A percentile compares a stretch with the other conserved stretches of the same genome.
phyloP scores from a whole-genome alignment of 2,113 vertebrate species.

The Lophotis ruficrista region DNA sequence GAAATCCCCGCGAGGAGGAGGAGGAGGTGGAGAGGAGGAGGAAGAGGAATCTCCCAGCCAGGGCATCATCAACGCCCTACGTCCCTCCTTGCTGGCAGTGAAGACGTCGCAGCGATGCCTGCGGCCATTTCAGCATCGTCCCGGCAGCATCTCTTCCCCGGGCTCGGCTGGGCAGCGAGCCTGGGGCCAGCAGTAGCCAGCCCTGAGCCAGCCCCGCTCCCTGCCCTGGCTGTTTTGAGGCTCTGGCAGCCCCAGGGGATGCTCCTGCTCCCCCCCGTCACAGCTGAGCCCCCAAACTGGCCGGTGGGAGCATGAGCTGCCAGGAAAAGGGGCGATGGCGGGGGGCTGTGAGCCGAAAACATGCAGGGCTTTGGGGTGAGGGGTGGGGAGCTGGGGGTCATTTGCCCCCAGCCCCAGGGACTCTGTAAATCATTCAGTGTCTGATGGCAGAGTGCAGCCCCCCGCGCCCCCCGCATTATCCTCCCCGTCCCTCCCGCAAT shows the following conservation, averaged over 20 bases:
- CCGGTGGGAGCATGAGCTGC: rapidly evolving
- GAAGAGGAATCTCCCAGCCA: background rate
- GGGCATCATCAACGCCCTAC: rapidly evolving
- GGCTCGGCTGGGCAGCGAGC: background rate
- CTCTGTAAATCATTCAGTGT: rapidly evolving
- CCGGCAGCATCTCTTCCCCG: background rate
- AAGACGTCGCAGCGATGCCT: rapidly evolving
- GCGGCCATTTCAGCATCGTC: background rate
- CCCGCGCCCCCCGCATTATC: background rate
- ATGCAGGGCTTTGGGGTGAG: rapidly evolving
- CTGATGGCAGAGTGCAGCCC: background rate
- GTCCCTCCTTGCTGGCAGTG: rapidly evolving
- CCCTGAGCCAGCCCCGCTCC: background rate
- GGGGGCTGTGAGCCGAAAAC: rapidly evolving
- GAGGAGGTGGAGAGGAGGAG: background rate
- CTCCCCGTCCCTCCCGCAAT: background rate
- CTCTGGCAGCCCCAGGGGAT: background rate
- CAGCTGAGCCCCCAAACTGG: rapidly evolving
- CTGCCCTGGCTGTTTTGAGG: background rate
- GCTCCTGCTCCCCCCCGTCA: background rate
- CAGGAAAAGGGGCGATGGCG: background rate
- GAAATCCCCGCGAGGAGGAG: background rate
- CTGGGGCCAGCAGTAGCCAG: background rate
- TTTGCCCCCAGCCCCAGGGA: background rate
- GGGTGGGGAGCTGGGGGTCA: background rate